phyloP scores from a whole-genome alignment of 2,113 vertebrate species.

The Vireo altiloquus region DNA sequence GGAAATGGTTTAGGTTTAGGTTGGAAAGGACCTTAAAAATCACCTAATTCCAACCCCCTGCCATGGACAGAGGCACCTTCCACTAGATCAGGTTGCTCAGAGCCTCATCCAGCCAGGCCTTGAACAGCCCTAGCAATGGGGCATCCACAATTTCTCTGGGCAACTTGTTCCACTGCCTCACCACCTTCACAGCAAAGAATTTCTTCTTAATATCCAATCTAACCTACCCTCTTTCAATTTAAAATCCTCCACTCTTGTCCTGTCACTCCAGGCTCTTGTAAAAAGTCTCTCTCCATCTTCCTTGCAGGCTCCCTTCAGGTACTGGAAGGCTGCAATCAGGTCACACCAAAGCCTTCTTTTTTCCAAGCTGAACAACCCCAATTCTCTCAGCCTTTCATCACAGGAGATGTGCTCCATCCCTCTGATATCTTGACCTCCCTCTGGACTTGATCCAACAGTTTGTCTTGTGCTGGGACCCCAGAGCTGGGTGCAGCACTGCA shows the following conservation, averaged over 20 bases:
- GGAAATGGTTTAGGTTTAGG: too few species aligned
- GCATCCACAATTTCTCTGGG: neutral
- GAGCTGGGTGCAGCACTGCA: neutral
- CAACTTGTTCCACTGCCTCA: neutral
- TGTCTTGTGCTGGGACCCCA: neutral
- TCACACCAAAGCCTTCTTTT: neutral
- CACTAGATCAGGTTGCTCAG: neutral
- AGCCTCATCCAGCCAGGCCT: neutral
- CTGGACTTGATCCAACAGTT: accelerated
- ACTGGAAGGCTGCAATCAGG: neutral
- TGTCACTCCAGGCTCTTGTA: neutral
- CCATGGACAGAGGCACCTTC: neutral
- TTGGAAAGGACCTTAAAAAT: neutral
- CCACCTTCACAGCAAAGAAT: neutral
- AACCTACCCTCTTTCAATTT: neutral
- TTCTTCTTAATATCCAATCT: neutral
- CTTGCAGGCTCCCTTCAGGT: neutral
- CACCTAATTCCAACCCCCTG: neutral
- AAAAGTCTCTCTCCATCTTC: neutral
- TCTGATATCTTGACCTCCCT: neutral
- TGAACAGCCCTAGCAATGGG: accelerated
- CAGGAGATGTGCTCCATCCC: neutral
- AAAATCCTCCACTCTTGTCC: neutral
- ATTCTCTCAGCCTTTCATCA: neutral
- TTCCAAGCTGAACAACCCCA: neutral